Percentiles rank a stretch among this genome's conserved stretches.
Conservation (phyloP, 2,797 vertebrate species). For the Poeciliopsis gracilis region DNA sequence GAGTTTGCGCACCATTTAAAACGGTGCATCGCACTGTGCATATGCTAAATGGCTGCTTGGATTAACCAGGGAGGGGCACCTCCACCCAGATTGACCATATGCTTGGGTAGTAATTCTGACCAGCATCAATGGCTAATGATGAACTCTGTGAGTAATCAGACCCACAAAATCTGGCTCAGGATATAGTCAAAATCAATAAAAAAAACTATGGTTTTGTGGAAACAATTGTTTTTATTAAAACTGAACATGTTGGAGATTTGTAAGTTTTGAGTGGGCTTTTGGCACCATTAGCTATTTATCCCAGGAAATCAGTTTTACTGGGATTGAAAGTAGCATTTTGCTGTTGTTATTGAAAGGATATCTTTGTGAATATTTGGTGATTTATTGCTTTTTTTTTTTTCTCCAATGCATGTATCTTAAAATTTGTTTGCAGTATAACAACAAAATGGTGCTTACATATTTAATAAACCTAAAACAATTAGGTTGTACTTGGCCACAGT, state of each 20-base stretch:
- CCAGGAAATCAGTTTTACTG: too few species aligned
- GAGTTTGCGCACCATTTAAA: slow-evolving; percentile 1
- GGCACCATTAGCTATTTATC: slow-evolving; percentile 57
- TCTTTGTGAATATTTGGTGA: too few species aligned
- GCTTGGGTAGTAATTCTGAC: neutral
- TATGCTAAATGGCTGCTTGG: neutral
- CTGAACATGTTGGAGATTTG: slow-evolving; percentile 46
- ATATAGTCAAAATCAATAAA: neutral
- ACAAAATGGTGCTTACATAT: too few species aligned
- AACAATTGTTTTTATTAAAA: neutral
- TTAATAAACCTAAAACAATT: too few species aligned
- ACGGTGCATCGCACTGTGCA: neutral
- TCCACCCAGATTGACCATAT: neutral
- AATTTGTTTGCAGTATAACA: too few species aligned
- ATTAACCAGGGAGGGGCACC: neutral
- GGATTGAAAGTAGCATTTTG: too few species aligned
- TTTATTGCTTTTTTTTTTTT: too few species aligned
- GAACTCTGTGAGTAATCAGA: neutral
- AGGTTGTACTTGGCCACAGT: too few species aligned
- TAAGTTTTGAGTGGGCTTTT: slow-evolving; percentile 33
- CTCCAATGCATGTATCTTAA: slow-evolving; percentile 9
- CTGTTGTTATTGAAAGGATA: too few species aligned
- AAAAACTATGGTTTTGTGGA: neutral
- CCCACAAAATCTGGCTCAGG: neutral
- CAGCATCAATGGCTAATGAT: neutral